A percentile compares a stretch with the other conserved stretches of the same genome.
phyloP scores from a whole-genome alignment of 2,797 vertebrate genomes.

The Coregonus sp. region DNA sequence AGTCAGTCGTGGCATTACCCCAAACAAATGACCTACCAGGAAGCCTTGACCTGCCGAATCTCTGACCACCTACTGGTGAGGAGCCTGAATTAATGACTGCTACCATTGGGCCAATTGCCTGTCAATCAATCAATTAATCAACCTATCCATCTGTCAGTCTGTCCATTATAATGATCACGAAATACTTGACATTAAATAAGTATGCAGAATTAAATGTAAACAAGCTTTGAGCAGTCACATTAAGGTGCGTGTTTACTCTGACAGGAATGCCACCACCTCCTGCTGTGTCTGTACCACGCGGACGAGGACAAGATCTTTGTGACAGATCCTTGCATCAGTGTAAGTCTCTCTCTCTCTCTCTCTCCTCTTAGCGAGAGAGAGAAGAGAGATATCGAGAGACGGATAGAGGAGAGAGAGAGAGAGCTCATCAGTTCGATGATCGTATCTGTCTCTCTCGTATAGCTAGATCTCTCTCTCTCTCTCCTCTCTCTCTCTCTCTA shows the following conservation, averaged over 20 bases:
- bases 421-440: no score
- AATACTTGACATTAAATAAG: not conserved
- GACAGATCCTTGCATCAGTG: slow-evolving; percentile 29
- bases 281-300: slow-evolving; percentile 45
- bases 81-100: not conserved
- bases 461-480: not conserved
- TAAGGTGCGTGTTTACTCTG: not conserved
- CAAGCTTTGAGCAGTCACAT: not conserved
- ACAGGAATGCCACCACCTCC: slow-evolving; percentile 62
- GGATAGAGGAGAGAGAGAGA: no score
- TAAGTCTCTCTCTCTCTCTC: slow-evolving; percentile 31
- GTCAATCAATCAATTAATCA: not conserved
- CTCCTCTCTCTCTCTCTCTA: no score
- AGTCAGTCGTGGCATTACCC: not conserved
- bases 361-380: no score
- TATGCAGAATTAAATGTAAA: not conserved
- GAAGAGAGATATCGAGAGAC: no score
- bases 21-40: slow-evolving; percentile 8
- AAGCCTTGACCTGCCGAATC: slow-evolving; percentile 27
- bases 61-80: slow-evolving; percentile 59
- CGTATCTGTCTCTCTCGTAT: no score
- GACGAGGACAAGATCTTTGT: slow-evolving; percentile 49
- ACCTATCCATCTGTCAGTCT: not conserved
- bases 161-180: not conserved
- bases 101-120: not conserved